A percentile compares a stretch with the other conserved stretches of the same genome.
Conservation (phyloP, 2,797 vertebrate species). For the Gallinago nigripennis region DNA sequence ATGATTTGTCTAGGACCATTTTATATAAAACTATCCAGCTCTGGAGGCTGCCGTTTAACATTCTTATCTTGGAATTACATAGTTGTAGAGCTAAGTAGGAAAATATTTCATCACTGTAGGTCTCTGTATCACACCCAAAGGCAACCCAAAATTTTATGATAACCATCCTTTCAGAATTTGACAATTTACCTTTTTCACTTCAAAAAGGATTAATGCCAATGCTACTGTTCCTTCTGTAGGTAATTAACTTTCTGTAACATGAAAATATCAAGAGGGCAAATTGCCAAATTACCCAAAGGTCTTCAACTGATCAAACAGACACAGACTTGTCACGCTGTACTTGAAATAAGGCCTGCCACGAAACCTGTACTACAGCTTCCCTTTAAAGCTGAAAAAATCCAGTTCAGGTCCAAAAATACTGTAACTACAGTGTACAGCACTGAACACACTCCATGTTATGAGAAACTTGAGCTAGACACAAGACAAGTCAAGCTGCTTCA, state of each 20-base stretch:
- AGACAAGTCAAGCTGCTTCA: background rate
- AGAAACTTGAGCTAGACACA: background rate
- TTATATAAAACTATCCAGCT: background rate
- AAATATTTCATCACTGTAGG: background rate
- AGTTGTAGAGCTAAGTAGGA: background rate
- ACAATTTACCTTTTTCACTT: background rate
- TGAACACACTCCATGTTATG: background rate
- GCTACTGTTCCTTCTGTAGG: background rate
- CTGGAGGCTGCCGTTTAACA: background rate
- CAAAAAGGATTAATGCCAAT: background rate
- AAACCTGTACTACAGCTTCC: background rate
- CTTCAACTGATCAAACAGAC: accelerated
- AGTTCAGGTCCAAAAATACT: background rate
- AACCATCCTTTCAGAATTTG: background rate
- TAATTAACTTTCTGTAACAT: background rate
- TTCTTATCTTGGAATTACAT: background rate
- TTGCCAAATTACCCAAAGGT: background rate
- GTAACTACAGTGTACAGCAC: background rate
- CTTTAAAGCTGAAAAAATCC: background rate
- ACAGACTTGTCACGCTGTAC: background rate
- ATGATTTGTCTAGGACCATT: background rate
- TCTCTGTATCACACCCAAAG: background rate
- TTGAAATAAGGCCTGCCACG: background rate
- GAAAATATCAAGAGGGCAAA: background rate
- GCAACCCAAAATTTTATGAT: background rate